These are phyloP conservation scores for Sphaerophoria taeniata DNA, from an alignment of 2,888 invertebrate genomes.

Conservation along the genomic window DNA sequence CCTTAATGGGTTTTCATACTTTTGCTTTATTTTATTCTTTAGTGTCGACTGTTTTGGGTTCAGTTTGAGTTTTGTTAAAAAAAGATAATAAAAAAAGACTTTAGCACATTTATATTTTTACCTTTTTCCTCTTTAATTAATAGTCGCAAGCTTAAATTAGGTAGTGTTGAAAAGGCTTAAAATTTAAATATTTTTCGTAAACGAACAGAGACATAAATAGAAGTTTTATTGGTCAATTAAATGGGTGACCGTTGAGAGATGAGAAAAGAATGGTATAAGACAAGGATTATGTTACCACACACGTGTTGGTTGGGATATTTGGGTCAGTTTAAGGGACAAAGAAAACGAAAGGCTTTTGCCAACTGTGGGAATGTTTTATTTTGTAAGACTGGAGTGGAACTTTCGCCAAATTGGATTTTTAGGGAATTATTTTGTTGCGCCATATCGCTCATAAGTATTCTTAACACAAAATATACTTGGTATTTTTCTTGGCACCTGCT, in stretches of 20 bases:
- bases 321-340: not conserved
- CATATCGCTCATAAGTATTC: no score
- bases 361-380: not conserved
- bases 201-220: not conserved
- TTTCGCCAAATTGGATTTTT: no score
- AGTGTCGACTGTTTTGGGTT: slow-evolving; percentile 8
- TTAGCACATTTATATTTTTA: slow-evolving; percentile 23
- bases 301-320: not conserved
- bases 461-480: no score
- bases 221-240: not conserved
- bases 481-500: no score
- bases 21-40: not conserved
- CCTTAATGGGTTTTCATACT: slow-evolving; percentile 8
- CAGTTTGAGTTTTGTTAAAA: slow-evolving; percentile 12
- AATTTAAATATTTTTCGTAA: no score
- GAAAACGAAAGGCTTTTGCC: not conserved
- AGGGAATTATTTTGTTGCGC: no score
- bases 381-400: not conserved
- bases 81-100: slow-evolving; percentile 30
- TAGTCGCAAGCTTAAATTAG: not conserved
- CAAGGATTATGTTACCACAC: not conserved
- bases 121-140: slow-evolving; percentile 1
- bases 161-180: not conserved
- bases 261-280: not conserved
- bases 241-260: not conserved